A percentile compares a stretch with the other conserved stretches of the same genome.
Conservation (phyloP, 2,888 invertebrate species). For the Cheilosia impressa region DNA sequence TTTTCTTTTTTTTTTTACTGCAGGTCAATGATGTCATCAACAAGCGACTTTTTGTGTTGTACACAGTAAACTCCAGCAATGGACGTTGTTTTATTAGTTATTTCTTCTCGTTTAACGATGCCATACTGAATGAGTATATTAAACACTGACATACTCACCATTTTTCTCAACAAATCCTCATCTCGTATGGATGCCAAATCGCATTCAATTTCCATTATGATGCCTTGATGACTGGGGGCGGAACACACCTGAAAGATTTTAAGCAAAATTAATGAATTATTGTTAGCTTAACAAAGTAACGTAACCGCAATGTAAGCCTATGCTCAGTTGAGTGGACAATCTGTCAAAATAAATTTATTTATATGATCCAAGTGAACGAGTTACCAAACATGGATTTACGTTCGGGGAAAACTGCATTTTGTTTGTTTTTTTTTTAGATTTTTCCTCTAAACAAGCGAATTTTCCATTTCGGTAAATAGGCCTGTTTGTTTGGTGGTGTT, state of each 20-base stretch:
- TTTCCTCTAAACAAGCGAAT: slow-evolving; percentile 24
- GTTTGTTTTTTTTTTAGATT: slow-evolving; percentile 32
- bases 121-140: not conserved
- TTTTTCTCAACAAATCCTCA: slow-evolving; percentile 90
- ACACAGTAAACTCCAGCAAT: not conserved
- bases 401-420: slow-evolving; percentile 52
- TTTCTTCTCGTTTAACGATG: slow-evolving; percentile 9
- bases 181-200: slow-evolving; percentile 89
- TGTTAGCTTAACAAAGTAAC: slow-evolving; percentile 59
- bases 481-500: slow-evolving; percentile 28
- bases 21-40: slow-evolving; percentile 67
- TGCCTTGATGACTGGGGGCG: slow-evolving; percentile 41
- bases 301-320: slow-evolving; percentile 60
- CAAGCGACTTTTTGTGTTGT: slow-evolving; percentile 13
- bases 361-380: slow-evolving; percentile 42
- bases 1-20: slow-evolving; percentile 10
- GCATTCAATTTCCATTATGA: slow-evolving; percentile 84
- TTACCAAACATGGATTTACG: slow-evolving; percentile 44
- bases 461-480: slow-evolving; percentile 63
- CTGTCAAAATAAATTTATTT: slow-evolving; percentile 67
- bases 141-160: slow-evolving; percentile 85
- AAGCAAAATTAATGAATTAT: slow-evolving; percentile 11
- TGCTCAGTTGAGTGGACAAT: slow-evolving; percentile 56
- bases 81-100: slow-evolving; percentile 35
- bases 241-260: slow-evolving; percentile 63